These are phyloP conservation scores for Panagrolaimus sp. DNA, from an alignment of 1,140 invertebrate species.

Conservation along the genomic window DNA sequence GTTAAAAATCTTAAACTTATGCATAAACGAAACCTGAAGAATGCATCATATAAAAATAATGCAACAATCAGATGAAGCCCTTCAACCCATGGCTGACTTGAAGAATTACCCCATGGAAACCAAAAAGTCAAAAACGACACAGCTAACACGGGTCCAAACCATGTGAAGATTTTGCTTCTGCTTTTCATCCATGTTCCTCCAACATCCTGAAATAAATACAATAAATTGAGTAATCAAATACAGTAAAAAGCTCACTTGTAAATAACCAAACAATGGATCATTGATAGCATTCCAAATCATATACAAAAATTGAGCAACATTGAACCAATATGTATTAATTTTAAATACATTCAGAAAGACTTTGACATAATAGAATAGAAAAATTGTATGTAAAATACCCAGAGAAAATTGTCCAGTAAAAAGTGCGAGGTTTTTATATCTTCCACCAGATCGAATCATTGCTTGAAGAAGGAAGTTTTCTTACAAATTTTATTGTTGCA, in stretches of 20 bases:
- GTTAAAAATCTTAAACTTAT: too few species aligned
- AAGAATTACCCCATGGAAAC: conserved; percentile 60
- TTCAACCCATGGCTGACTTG: conserved; percentile 44
- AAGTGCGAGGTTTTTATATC: conserved; percentile 36
- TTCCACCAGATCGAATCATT: too few species aligned
- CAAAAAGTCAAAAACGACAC: conserved; percentile 61
- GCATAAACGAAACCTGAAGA: conserved; percentile 60
- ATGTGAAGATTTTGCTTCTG: conserved; percentile 59
- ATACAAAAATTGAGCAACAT: conserved; percentile 61
- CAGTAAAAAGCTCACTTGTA: conserved; percentile 36
- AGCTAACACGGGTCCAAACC: conserved; percentile 60
- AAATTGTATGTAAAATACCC: conserved; percentile 47
- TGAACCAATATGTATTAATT: conserved; percentile 62
- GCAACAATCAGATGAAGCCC: conserved; percentile 61
- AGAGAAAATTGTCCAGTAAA: conserved; percentile 47
- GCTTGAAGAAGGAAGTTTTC: too few species aligned
- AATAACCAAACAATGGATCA: conserved; percentile 62
- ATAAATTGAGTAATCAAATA: too few species aligned
- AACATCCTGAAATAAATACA: conserved; percentile 45
- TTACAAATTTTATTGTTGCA: too few species aligned
- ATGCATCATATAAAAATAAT: conserved; percentile 62
- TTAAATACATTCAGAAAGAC: conserved; percentile 62
- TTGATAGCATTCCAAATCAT: conserved; percentile 63
- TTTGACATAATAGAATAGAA: conserved; percentile 53
- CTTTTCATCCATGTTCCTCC: conserved; percentile 57